phyloP scores from a whole-genome alignment of 2,113 vertebrate genomes.

The Calidris pugnax region DNA sequence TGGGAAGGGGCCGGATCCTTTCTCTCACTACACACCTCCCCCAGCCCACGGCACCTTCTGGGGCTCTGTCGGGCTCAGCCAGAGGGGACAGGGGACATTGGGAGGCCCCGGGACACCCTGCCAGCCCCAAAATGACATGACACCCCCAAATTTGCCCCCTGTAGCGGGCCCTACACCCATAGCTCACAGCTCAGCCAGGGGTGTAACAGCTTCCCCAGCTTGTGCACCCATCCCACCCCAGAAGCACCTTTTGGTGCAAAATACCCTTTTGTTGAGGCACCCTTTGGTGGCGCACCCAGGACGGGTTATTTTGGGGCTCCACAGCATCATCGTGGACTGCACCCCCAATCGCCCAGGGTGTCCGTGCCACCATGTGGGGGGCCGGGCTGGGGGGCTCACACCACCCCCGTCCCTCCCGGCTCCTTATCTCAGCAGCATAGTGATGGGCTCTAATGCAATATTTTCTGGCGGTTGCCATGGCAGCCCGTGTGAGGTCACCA shows the following conservation, averaged over 20 bases:
- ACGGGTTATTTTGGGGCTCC: background rate
- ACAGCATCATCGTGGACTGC: background rate
- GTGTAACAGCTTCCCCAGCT: no score
- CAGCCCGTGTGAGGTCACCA: constrained; percentile 64
- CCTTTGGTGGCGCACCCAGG: background rate
- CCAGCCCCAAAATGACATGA: background rate
- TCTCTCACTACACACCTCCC: background rate
- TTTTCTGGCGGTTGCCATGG: constrained; percentile 66
- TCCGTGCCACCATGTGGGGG: accelerated
- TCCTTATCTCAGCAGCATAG: constrained; percentile 14
- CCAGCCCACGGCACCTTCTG: background rate
- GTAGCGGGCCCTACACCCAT: accelerated
- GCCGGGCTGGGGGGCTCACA: background rate
- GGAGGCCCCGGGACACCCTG: background rate
- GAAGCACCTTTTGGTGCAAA: background rate
- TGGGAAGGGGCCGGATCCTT: background rate
- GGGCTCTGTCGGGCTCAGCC: background rate
- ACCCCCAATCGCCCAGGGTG: accelerated
- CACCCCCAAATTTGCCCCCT: background rate
- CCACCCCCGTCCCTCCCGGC: background rate
- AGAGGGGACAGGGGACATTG: background rate
- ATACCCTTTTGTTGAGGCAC: background rate
- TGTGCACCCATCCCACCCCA: background rate
- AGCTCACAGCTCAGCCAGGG: background rate
- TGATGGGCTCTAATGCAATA: constrained; percentile 60